These are phyloP conservation scores for Rhodeus uyekii DNA, from an alignment of 2,797 vertebrate genomes.

Conservation along the genomic window DNA sequence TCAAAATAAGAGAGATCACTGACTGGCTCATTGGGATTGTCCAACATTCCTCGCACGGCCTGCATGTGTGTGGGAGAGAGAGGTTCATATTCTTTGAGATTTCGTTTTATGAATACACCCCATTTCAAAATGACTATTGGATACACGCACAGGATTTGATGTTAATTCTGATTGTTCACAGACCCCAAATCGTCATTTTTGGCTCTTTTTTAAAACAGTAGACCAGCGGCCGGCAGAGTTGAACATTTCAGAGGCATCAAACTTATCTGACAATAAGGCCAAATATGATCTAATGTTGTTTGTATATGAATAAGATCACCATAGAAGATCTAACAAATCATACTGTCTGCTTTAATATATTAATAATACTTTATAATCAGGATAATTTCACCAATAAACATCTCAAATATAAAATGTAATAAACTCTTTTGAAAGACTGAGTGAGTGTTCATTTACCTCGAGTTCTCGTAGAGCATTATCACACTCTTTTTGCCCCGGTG, in stretches of 20 bases:
- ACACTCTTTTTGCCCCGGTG: slow-evolving; percentile 97
- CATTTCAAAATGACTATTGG: background rate
- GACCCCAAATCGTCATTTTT: background rate
- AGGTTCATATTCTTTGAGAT: background rate
- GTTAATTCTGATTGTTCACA: background rate
- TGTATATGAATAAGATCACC: background rate
- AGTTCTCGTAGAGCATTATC: slow-evolving; percentile 96
- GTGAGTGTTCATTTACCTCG: slow-evolving; percentile 78
- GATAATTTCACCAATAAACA: background rate
- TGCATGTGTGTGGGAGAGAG: slow-evolving; percentile 56
- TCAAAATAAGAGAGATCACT: slow-evolving; percentile 98
- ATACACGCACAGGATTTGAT: background rate
- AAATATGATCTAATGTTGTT: background rate
- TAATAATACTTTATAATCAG: too few species aligned
- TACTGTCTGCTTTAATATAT: background rate
- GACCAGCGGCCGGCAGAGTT: background rate
- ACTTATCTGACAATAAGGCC: background rate
- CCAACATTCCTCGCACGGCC: slow-evolving; percentile 95
- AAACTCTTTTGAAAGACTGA: background rate
- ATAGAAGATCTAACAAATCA: background rate
- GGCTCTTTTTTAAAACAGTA: background rate
- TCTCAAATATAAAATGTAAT: background rate
- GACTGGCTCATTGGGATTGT: slow-evolving; percentile 95
- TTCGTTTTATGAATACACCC: background rate
- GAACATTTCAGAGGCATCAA: background rate